Evolutionary conservation across 37 sponge, comb jelly and placozoan genomes (phyloP), one percentile per base, ranked within the genome.

Genomic region (Ianthella basta): DNA sequence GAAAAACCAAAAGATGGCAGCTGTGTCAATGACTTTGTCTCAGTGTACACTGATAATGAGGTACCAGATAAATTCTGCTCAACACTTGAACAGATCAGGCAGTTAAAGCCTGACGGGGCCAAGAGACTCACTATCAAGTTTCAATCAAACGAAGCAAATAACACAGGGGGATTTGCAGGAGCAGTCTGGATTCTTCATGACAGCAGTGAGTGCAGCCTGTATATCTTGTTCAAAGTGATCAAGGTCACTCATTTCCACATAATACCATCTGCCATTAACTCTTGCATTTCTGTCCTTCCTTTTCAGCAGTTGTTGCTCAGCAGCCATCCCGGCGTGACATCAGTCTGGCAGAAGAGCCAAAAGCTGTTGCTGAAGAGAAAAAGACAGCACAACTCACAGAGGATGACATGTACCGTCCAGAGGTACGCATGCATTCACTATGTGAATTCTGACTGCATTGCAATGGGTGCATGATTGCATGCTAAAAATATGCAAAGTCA

Each of bases 111-210:
- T 10, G n/a, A 21, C 0, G 53, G 53, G 6, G 21, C 78, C 4
- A 1, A 24, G 16, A 39, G 53, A 41, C 20, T 75, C 0, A 75
- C 78, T 18, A 10, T 75, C 21, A 36, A 44, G 10, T 75, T 75
- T 44, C 20, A 75, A 41, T 75, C 78, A 75, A 75, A 75, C 10
- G 50, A 41, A 36, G 78, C 1, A 53, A 75, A 41, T 2, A 75
- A 75, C 10, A 5, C 21, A 41, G 78, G 78, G 4, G 53, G 53
- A 75, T 75, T 75, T 24, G 20, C 44, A 19, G 78, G 25, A 25
- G 53, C 25, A 16, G 78, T 75, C 6, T 75, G 20, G 14, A 19
- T 75, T 23, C 53, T 75, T 25, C 54, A 18, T 23, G 4, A 18
- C 15, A 41, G 25, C 54, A 40, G 78, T 75, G 25, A 75, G 78